Base-by-base conservation (phyloP, 2,888 invertebrate species). In the Rhyacophila evoluta region DNA sequence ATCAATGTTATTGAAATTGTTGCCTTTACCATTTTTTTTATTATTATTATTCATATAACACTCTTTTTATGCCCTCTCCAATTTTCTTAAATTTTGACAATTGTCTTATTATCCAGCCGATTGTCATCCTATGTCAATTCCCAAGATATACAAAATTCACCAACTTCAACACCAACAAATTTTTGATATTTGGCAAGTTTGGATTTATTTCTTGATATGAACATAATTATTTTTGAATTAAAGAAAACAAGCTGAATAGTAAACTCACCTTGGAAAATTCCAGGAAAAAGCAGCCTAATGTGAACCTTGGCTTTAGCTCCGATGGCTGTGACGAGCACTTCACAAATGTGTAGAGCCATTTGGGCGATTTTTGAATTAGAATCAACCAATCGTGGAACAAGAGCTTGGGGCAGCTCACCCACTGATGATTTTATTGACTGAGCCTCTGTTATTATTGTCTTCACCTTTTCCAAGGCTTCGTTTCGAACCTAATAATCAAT, bases 331-430 rank as follows among this genome's bases (percentile, higher is more conserved):
- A 95, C 96, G 28, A 98, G 88, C 33, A 91, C 91, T 84, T 96
- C 95, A 84, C 97, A 97, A 79, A 98, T 94, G 77, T 93, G 93
- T 68, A 98, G 87, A 0, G 98, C 92, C 12, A 93, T 93, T 84
- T 95, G 95, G 0, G 96, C 96, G 82, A 98, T 92, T 86, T 97
- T 97, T 27, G 96, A 96, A 88, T 98, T 98, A 70, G 97, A 97
- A 86, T 98, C 98, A 0, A 94, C 88, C 12, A 98, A 88, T 0
- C 98, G 91, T 0, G 92, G 91, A 0, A 93, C 93, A 10, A 98
- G 86, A 0, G 95, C 94, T 74, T 94, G 93, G 0, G 97, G 95
- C 38, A 98, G 87, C 85, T 97, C 97, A 0, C 97, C 97, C 41
- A 98, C 90, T 12, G 93, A 93, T 0, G 95, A 89, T 83, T 95